Evolutionary conservation across 2,888 invertebrate species (phyloP).

Genomic region (Teinopalpus imperialis): DNA sequence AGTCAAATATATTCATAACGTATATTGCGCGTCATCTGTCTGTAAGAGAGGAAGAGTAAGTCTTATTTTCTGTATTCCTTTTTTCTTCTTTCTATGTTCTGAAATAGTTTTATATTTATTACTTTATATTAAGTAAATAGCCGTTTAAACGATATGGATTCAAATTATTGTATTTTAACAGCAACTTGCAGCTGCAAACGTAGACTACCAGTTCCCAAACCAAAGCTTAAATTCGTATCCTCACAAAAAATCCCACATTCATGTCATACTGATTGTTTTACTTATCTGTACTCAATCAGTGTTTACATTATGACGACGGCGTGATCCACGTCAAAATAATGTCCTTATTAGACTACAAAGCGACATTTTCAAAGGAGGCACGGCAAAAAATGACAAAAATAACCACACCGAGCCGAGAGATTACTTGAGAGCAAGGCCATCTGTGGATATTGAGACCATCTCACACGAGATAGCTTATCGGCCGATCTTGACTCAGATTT

Average conservation of each 20-base stretch:
- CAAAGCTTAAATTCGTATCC: slow-evolving; percentile 18
- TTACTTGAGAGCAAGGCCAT: slow-evolving; percentile 76
- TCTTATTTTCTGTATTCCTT: no score
- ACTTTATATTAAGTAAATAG: no score
- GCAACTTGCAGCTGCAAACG: slow-evolving; percentile 11
- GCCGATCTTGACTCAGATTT: slow-evolving; percentile 74
- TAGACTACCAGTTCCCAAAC: slow-evolving; percentile 3
- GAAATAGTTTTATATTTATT: no score
- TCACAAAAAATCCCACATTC: slow-evolving; percentile 53
- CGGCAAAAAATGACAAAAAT: slow-evolving; percentile 76
- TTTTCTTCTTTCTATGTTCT: no score
- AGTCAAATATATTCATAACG: no score
- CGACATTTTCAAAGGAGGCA: slow-evolving; percentile 70
- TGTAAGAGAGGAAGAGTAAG: no score
- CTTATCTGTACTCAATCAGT: slow-evolving; percentile 77
- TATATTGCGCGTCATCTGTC: no score
- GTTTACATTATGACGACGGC: slow-evolving; percentile 75
- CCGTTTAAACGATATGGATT: no score
- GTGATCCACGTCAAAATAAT: slow-evolving; percentile 79
- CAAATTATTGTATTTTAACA: no score
- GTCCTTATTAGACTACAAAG: slow-evolving; percentile 79
- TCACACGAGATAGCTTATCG: slow-evolving; percentile 78
- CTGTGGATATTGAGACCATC: slow-evolving; percentile 81
- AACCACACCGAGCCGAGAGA: slow-evolving; percentile 63
- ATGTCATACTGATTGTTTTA: slow-evolving; percentile 66